These are phyloP conservation scores for Adelognathus sp. DNA, from an alignment of 2,888 invertebrate species.

Conservation along the genomic window DNA sequence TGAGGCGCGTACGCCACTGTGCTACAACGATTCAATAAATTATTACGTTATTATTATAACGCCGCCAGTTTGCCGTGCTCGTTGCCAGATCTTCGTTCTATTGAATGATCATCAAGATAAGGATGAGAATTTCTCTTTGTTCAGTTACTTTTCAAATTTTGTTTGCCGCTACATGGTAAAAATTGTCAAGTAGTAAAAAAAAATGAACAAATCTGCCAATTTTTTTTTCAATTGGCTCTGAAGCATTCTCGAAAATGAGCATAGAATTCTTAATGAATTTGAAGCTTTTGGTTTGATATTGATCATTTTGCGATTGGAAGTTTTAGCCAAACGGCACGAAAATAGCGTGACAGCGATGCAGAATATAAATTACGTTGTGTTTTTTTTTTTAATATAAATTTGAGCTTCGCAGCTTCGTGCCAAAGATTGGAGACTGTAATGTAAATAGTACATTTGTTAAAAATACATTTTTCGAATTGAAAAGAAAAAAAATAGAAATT, in stretches of 20 bases:
- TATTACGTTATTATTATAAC: slow-evolving; percentile 23
- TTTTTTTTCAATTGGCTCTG: no score
- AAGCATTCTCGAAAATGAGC: no score
- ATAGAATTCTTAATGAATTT: no score
- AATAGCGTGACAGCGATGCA: slow-evolving; percentile 15
- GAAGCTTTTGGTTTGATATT: no score
- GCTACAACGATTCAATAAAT: slow-evolving; percentile 35
- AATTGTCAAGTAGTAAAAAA: not conserved
- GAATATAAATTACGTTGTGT: not conserved
- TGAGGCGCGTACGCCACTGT: slow-evolving; percentile 26
- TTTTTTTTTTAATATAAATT: slow-evolving; percentile 20
- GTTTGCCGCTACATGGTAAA: not conserved
- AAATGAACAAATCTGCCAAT: no score
- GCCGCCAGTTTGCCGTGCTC: slow-evolving; percentile 6
- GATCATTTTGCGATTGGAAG: no score
- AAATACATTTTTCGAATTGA: slow-evolving; percentile 13
- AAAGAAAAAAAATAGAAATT: not conserved
- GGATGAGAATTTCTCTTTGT: not conserved
- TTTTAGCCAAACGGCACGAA: not conserved
- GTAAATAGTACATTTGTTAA: slow-evolving; percentile 36
- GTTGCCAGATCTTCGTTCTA: slow-evolving; percentile 8
- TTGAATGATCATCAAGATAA: not conserved
- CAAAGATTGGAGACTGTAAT: slow-evolving; percentile 77
- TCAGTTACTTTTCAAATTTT: not conserved
- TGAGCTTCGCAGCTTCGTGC: slow-evolving; percentile 70